Conservation (phyloP, 2,888 invertebrate genomes). For the Orchestes rusci region DNA sequence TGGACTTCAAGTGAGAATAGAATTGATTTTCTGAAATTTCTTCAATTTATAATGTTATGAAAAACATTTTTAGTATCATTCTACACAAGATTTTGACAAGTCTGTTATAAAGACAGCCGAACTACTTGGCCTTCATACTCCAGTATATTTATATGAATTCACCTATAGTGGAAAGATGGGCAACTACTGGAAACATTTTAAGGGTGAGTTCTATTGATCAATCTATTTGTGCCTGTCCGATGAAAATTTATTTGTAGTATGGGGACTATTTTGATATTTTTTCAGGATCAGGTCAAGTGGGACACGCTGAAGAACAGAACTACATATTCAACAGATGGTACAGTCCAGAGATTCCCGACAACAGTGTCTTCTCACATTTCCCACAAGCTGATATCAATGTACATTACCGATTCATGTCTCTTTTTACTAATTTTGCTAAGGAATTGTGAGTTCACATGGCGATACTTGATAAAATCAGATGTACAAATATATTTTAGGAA, state of each 20-base stretch:
- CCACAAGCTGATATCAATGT: constrained; percentile 25
- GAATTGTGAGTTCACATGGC: constrained; percentile 25
- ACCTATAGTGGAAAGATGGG: constrained; percentile 26
- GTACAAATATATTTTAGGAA: constrained; percentile 7
- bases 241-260: background rate
- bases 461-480: background rate
- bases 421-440: constrained; percentile 31
- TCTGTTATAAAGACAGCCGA: constrained; percentile 28
- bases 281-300: constrained; percentile 25
- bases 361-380: constrained; percentile 26
- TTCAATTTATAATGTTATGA: background rate
- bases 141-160: constrained; percentile 30
- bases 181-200: constrained; percentile 12
- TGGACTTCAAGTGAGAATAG: constrained; percentile 15
- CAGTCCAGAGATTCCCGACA: constrained; percentile 23
- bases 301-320: constrained; percentile 28
- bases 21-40: background rate
- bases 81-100: constrained; percentile 27
- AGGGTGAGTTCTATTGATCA: no score
- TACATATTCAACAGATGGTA: constrained; percentile 26
- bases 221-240: no score
- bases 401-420: constrained; percentile 24
- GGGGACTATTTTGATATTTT: background rate
- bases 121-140: constrained; percentile 24
- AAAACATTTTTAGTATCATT: constrained; percentile 27